phyloP scores from a whole-genome alignment of 1,140 invertebrate genomes.

The Macrostomum lignano region DNA sequence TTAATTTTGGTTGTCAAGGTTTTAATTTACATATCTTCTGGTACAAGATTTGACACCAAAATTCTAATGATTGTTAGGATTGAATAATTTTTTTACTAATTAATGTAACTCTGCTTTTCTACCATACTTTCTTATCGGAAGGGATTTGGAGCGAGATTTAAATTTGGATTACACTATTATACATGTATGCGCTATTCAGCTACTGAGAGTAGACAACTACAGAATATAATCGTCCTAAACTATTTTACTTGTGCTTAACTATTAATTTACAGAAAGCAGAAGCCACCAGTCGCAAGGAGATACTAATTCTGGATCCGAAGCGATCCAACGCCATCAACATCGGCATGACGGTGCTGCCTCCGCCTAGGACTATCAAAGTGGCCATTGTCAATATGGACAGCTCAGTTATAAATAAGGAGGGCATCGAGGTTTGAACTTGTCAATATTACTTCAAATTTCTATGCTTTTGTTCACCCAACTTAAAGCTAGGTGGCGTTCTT shows the following conservation, averaged over 20 bases:
- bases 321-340: constrained; percentile 97
- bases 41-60: no score
- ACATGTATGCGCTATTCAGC: no score
- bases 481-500: background rate
- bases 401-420: constrained; percentile 84
- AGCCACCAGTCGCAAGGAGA: constrained; percentile 2
- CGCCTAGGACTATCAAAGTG: constrained; percentile 68
- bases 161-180: no score
- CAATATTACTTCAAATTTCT: no score
- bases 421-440: constrained; percentile 48
- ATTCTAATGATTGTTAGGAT: no score
- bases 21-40: no score
- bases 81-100: no score
- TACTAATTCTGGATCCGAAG: constrained; percentile 60
- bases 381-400: constrained; percentile 97
- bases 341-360: constrained; percentile 91
- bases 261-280: constrained; percentile 1
- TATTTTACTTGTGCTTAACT: background rate
- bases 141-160: no score
- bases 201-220: no score
- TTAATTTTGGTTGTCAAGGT: no score
- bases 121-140: no score
- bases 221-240: background rate
- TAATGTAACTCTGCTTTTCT: no score
- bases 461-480: constrained; percentile 6